Evolutionary conservation across 2,888 invertebrate species (phyloP).

Genomic region (Dicranocentrus wangi): DNA sequence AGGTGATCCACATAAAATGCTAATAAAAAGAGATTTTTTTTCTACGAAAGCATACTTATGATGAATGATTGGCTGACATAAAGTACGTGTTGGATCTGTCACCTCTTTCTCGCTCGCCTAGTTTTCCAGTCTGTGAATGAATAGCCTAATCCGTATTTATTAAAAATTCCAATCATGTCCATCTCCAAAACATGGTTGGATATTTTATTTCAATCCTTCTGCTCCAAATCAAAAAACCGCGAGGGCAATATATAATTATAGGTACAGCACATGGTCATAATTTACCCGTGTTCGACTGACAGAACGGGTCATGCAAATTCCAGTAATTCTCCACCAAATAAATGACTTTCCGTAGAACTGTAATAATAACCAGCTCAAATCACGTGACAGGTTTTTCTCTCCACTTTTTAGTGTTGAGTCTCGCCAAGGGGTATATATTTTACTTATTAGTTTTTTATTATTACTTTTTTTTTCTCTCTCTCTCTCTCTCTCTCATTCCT

Average conservation of each 20-base stretch:
- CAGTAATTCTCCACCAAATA: constrained; percentile 49
- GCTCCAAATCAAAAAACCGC: constrained; percentile 9
- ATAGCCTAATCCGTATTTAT: too few relatives aligned
- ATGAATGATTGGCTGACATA: too few relatives aligned
- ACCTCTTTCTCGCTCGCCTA: background rate
- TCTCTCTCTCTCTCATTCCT: constrained; percentile 18
- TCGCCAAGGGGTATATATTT: constrained; percentile 36
- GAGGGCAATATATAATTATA: constrained; percentile 40
- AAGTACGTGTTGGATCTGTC: background rate
- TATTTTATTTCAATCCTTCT: too few relatives aligned
- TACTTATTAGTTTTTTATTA: constrained; percentile 27
- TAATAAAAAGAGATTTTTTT: too few relatives aligned
- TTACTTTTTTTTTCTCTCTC: too few relatives aligned
- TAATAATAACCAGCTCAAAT: constrained; percentile 41
- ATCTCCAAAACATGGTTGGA: too few relatives aligned
- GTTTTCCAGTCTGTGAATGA: too few relatives aligned
- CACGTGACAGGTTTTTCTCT: constrained; percentile 35
- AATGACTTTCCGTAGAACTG: constrained; percentile 34
- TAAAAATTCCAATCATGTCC: too few relatives aligned
- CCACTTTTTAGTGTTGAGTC: constrained; percentile 6
- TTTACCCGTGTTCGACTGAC: constrained; percentile 49
- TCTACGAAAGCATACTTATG: too few relatives aligned
- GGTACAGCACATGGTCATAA: constrained; percentile 30
- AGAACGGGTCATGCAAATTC: constrained; percentile 39
- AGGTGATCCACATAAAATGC: too few relatives aligned